phyloP scores from a whole-genome alignment of 2,797 vertebrate genomes.

The Ficedula albicollis region DNA sequence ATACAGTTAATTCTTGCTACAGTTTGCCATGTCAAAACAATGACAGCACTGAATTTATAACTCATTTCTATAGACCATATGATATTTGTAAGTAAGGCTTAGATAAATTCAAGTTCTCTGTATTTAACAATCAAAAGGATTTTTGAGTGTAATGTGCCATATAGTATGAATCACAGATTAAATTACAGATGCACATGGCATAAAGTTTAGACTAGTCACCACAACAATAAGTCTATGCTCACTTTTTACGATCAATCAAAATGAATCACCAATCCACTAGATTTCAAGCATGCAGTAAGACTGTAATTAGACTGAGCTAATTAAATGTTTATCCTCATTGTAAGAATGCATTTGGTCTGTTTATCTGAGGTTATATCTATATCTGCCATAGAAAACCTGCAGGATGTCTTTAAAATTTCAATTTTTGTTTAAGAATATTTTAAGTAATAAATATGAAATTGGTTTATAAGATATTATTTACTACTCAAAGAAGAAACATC shows the following conservation, averaged over 20 bases:
- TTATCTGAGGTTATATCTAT: conserved; percentile 37
- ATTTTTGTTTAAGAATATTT: conserved; percentile 43
- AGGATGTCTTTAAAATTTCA: conserved; percentile 28
- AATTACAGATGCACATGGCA: conserved; percentile 55
- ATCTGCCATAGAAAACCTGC: conserved; percentile 39
- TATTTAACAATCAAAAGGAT: conserved; percentile 23
- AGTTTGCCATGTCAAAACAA: background rate
- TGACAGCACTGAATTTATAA: background rate
- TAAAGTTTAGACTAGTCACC: conserved; percentile 61
- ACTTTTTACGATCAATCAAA: conserved; percentile 73
- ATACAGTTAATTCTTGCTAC: background rate
- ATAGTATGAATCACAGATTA: conserved; percentile 55
- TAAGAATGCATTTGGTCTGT: conserved; percentile 38
- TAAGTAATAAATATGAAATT: conserved; percentile 24
- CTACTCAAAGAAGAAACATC: conserved; percentile 29
- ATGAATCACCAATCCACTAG: conserved; percentile 66
- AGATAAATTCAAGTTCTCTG: background rate
- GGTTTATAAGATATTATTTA: conserved; percentile 37
- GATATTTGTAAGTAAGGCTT: background rate
- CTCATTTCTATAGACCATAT: conserved; percentile 16
- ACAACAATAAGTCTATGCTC: conserved; percentile 61
- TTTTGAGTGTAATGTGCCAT: conserved; percentile 38
- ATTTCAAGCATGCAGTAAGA: conserved; percentile 57
- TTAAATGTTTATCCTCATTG: conserved; percentile 65
- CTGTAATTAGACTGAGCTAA: conserved; percentile 70